A percentile compares a stretch with the other conserved stretches of the same genome.
These are phyloP conservation scores for Apamea anceps DNA, from an alignment of 2,888 invertebrate species.

Conservation along the genomic window DNA sequence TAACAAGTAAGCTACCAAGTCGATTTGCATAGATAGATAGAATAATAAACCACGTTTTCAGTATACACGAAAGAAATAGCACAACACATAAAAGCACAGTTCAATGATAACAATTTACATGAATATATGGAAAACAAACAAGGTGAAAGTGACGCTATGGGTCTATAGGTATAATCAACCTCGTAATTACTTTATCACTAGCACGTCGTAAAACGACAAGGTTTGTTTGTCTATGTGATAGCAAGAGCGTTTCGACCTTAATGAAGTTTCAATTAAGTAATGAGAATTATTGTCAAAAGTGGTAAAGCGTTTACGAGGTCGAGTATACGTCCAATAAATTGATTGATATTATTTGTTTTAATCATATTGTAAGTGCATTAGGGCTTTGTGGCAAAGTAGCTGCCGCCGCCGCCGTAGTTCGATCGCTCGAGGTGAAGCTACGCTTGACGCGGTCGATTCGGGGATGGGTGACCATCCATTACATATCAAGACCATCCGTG, in stretches of 20 bases:
- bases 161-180: too few species aligned
- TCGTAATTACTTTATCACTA: background rate
- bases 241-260: background rate
- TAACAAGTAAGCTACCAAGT: background rate
- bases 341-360: background rate
- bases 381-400: background rate
- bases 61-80: background rate
- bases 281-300: background rate
- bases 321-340: background rate
- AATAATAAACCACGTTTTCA: background rate
- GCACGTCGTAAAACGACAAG: background rate
- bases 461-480: background rate
- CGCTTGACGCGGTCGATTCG: background rate
- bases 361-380: background rate
- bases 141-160: background rate
- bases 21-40: slow-evolving; percentile 4
- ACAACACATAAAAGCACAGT: background rate
- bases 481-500: background rate
- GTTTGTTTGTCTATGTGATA: background rate
- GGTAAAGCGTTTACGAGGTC: background rate
- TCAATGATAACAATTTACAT: background rate
- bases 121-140: background rate
- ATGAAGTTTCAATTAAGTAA: background rate
- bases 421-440: background rate
- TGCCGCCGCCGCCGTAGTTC: background rate